These are phyloP conservation scores for Drosophila stalkeri DNA, from an alignment of 2,888 invertebrate genomes.

Conservation along the genomic window DNA sequence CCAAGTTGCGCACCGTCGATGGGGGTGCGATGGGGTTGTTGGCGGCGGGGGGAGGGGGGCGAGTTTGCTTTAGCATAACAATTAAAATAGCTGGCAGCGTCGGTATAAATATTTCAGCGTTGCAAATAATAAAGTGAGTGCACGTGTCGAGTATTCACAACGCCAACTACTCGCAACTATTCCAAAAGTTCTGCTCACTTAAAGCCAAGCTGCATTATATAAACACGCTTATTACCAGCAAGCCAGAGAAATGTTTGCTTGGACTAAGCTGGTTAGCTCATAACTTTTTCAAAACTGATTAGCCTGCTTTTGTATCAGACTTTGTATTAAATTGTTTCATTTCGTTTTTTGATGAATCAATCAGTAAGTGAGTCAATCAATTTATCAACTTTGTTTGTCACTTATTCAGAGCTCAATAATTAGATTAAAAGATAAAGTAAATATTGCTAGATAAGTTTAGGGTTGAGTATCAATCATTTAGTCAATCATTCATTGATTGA, in stretches of 20 bases:
- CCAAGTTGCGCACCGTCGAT: conserved; percentile 6
- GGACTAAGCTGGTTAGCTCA: not conserved
- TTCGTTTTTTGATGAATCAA: not conserved
- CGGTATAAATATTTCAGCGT: conserved; percentile 41
- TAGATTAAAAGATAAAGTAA: no score
- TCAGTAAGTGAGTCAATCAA: not conserved
- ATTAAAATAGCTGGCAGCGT: conserved; percentile 67
- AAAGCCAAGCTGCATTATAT: conserved; percentile 3
- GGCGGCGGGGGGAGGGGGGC: not conserved
- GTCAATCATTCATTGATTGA: not conserved
- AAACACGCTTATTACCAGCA: not conserved
- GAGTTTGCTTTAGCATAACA: conserved; percentile 63
- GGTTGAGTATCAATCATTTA: not conserved
- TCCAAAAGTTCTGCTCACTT: not conserved
- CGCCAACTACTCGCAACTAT: conserved; percentile 6
- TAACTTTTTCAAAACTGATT: not conserved
- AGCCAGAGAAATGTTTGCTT: not conserved
- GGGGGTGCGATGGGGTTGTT: not conserved
- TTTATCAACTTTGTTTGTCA: not conserved
- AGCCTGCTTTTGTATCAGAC: not conserved
- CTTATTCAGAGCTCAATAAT: no score
- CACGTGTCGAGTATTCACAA: conserved; percentile 10
- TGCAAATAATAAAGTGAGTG: conserved; percentile 23
- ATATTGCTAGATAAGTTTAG: not conserved
- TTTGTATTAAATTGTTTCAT: not conserved